phyloP scores from a whole-genome alignment of 2,888 invertebrate genomes.

The Apantesis nais region DNA sequence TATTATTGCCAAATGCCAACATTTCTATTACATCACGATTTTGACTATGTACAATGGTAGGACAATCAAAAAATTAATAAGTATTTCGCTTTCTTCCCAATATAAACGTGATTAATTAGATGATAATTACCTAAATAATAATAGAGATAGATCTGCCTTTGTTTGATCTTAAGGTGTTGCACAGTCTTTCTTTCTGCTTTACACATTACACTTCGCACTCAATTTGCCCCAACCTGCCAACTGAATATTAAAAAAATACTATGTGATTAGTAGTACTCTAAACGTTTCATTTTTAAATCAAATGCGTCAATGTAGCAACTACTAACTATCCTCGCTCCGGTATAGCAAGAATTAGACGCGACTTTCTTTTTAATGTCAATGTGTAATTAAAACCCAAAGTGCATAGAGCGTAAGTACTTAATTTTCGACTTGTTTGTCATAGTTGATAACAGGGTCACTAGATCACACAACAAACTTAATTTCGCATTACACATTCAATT shows the following conservation, averaged over 20 bases:
- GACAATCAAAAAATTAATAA: no score
- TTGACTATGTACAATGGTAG: neutral
- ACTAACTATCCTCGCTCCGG: neutral
- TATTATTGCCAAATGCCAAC: no score
- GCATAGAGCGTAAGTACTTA: constrained; percentile 24
- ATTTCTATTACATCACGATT: no score
- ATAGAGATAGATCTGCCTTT: neutral
- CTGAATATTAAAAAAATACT: neutral
- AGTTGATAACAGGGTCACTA: constrained; percentile 49
- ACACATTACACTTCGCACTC: neutral
- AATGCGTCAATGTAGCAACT: neutral
- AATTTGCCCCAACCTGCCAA: no score
- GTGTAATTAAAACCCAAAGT: constrained; percentile 36
- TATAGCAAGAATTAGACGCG: neutral
- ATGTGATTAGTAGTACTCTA: neutral
- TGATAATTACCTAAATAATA: neutral
- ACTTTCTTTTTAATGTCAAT: constrained; percentile 31
- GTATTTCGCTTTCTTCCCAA: no score
- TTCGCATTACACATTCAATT: constrained; percentile 8
- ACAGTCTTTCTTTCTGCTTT: neutral
- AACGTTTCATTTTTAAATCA: neutral
- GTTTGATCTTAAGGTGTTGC: no score
- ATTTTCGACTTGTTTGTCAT: constrained; percentile 33
- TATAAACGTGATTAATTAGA: neutral
- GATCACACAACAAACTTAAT: constrained; percentile 38